These are phyloP conservation scores for Rhagophthalmus giganteus DNA, from an alignment of 2,888 invertebrate genomes.

Conservation along the genomic window DNA sequence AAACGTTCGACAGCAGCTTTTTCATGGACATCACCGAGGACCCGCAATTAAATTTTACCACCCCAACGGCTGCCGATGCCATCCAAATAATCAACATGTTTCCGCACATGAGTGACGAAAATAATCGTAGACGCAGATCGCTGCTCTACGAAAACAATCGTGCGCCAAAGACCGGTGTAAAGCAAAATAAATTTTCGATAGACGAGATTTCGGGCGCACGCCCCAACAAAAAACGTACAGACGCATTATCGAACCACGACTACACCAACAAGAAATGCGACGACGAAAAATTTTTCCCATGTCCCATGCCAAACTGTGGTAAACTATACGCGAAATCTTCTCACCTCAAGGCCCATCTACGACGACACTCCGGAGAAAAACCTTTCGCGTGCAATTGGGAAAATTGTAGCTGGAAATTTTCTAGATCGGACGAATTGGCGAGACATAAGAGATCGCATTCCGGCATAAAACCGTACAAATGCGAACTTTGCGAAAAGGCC, in stretches of 20 bases:
- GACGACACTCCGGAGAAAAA: constrained; percentile 75
- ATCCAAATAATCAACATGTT: constrained; percentile 47
- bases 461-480: constrained; percentile 91
- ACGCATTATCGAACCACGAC: constrained; percentile 43
- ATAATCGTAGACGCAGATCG: constrained; percentile 49
- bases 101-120: constrained; percentile 52
- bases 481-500: constrained; percentile 82
- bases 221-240: constrained; percentile 29
- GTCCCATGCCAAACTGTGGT: constrained; percentile 70
- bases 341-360: constrained; percentile 84
- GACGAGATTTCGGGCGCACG: constrained; percentile 30
- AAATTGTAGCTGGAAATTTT: constrained; percentile 90
- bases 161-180: constrained; percentile 30
- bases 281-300: constrained; percentile 66
- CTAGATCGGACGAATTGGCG: constrained; percentile 90
- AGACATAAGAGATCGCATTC: constrained; percentile 93
- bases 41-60: constrained; percentile 24
- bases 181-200: constrained; percentile 28
- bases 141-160: constrained; percentile 50
- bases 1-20: constrained; percentile 37
- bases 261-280: constrained; percentile 46
- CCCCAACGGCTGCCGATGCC: constrained; percentile 23
- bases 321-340: constrained; percentile 89
- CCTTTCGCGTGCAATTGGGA: constrained; percentile 63
- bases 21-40: constrained; percentile 33